Conservation (phyloP, 2,113 vertebrate genomes). For the Stigmatopora argus region DNA sequence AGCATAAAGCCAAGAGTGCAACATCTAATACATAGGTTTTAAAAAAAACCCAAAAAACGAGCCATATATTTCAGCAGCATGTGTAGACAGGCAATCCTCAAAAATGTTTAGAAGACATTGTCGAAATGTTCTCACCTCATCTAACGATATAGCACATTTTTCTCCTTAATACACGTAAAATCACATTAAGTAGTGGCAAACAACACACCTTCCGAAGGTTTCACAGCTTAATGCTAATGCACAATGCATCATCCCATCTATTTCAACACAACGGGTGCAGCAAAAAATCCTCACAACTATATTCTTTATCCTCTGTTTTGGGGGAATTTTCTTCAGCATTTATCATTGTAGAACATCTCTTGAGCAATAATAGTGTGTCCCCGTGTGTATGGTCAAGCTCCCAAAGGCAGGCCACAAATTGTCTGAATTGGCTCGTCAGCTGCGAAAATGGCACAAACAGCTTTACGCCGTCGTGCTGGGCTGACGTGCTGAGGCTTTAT, state of each 20-base stretch:
- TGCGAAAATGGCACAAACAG: conserved; percentile 53
- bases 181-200: neutral
- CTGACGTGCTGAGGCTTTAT: conserved; percentile 25
- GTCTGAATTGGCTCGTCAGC: conserved; percentile 60
- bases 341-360: too few species aligned
- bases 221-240: neutral
- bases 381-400: conserved; percentile 4
- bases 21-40: too few species aligned
- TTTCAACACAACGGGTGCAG: too few species aligned
- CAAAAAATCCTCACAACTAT: neutral
- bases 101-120: too few species aligned
- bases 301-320: neutral
- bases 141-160: too few species aligned
- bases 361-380: conserved; percentile 1
- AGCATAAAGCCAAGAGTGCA: too few species aligned
- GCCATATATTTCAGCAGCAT: too few species aligned
- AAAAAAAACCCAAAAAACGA: too few species aligned
- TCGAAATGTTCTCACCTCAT: too few species aligned
- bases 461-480: conserved; percentile 14
- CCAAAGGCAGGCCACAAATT: conserved; percentile 58
- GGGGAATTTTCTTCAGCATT: too few species aligned
- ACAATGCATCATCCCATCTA: neutral
- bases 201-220: neutral
- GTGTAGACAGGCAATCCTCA: too few species aligned
- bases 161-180: neutral